Percentiles rank a stretch among this genome's conserved stretches.
phyloP scores from a whole-genome alignment of 2,888 invertebrate species.

The Eremobia ochroleuca region DNA sequence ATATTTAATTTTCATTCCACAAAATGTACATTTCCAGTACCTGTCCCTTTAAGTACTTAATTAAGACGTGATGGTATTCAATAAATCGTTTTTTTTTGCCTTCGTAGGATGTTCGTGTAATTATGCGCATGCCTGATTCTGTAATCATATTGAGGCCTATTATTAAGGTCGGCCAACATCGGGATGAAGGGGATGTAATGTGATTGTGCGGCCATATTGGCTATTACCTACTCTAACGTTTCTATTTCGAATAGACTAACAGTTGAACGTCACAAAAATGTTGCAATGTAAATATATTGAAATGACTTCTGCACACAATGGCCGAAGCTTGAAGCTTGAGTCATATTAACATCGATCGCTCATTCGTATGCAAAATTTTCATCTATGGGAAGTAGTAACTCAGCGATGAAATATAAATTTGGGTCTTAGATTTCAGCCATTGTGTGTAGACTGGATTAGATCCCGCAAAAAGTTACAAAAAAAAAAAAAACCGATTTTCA shows the following conservation, averaged over 20 bases:
- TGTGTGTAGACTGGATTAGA: conserved; percentile 14
- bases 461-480: not conserved
- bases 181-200: conserved; percentile 31
- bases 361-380: conserved; percentile 15
- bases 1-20: conserved; percentile 21
- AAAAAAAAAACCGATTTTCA: conserved; percentile 15
- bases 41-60: not conserved
- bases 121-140: conserved; percentile 45
- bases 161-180: conserved; percentile 45
- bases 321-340: not conserved
- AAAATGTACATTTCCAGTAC: not conserved
- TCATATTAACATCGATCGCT: conserved; percentile 11
- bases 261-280: conserved; percentile 8
- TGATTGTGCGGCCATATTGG: conserved; percentile 42
- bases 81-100: conserved; percentile 9
- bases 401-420: conserved; percentile 34
- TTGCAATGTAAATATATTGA: conserved; percentile 1
- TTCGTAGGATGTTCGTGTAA: conserved; percentile 24
- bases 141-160: conserved; percentile 34
- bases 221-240: conserved; percentile 11
- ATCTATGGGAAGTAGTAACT: conserved; percentile 1
- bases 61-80: not conserved
- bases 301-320: conserved; percentile 7
- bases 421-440: not conserved
- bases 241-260: conserved; percentile 9